phyloP scores from a whole-genome alignment of 1,140 invertebrate genomes.

The Drosophila ercepeae region DNA sequence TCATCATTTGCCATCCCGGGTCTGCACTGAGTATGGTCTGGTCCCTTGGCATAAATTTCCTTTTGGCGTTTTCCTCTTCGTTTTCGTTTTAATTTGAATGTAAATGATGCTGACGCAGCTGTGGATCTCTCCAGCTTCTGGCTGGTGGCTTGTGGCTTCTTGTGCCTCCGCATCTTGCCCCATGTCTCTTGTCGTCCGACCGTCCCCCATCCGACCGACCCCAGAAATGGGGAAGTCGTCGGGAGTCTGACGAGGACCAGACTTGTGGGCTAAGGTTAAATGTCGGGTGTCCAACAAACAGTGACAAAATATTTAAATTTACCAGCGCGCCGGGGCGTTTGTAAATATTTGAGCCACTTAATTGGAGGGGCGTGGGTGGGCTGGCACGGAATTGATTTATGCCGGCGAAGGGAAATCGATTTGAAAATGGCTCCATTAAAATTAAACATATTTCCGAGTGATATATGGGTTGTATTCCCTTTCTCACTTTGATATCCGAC shows the following conservation, averaged over 20 bases:
- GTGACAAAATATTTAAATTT: conserved; percentile 81
- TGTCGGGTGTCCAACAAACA: conserved; percentile 73
- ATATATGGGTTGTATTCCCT: conserved; percentile 15
- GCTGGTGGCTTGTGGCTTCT: conserved; percentile 8
- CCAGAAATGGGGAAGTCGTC: conserved; percentile 6
- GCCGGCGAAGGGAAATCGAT: conserved; percentile 44
- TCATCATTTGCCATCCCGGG: conserved; percentile 42
- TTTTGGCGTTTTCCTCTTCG: conserved; percentile 52
- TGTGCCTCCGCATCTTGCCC: neutral
- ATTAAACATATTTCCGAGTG: conserved; percentile 32
- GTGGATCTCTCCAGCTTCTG: conserved; percentile 15
- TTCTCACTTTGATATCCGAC: neutral
- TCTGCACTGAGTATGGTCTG: neutral
- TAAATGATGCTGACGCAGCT: conserved; percentile 77
- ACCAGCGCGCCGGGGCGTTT: conserved; percentile 50
- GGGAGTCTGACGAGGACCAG: conserved; percentile 39
- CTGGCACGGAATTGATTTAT: conserved; percentile 64
- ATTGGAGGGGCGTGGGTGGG: conserved; percentile 60
- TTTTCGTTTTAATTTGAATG: conserved; percentile 79
- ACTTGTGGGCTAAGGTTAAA: conserved; percentile 62
- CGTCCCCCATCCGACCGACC: neutral
- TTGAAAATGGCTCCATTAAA: conserved; percentile 34
- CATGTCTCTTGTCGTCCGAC: neutral
- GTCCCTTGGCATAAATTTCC: conserved; percentile 76
- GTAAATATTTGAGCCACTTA: conserved; percentile 80